phyloP scores from a whole-genome alignment of 2,113 vertebrate species.

The Crotophaga sulcirostris region DNA sequence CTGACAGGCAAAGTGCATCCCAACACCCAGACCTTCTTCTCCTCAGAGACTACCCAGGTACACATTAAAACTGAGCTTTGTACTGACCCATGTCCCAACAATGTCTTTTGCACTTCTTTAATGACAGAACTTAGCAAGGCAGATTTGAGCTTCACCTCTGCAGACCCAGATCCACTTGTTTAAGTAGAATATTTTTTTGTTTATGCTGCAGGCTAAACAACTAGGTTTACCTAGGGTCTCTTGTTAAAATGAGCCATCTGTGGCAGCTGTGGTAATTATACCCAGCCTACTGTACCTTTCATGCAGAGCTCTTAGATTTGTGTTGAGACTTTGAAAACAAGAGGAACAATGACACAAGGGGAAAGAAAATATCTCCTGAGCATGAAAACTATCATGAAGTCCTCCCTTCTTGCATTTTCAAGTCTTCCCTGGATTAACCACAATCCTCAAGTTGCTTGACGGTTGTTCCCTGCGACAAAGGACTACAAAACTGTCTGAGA shows the following conservation, averaged over 20 bases:
- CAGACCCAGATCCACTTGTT: conserved; percentile 71
- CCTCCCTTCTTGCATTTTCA: conserved; percentile 1
- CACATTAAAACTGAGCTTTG: conserved; percentile 30
- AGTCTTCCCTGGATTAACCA: conserved; percentile 24
- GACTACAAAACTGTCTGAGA: neutral
- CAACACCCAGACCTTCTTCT: neutral
- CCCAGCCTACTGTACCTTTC: conserved; percentile 74
- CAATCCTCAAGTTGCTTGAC: neutral
- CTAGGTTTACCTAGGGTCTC: conserved; percentile 72
- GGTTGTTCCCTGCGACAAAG: neutral
- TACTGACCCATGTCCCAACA: neutral
- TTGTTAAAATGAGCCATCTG: conserved; percentile 80
- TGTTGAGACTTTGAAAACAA: conserved; percentile 68
- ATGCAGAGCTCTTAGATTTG: conserved; percentile 70
- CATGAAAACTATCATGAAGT: conserved; percentile 35
- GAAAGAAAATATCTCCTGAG: conserved; percentile 60
- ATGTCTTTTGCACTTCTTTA: conserved; percentile 30
- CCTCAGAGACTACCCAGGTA: neutral
- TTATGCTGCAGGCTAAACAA: conserved; percentile 82
- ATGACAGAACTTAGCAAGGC: conserved; percentile 57
- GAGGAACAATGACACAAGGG: conserved; percentile 47
- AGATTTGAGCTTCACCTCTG: conserved; percentile 60
- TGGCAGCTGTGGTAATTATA: conserved; percentile 74
- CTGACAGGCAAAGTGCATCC: neutral
- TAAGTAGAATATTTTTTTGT: conserved; percentile 76